Conservation (phyloP, 2,797 vertebrate species). For the Alca torda region DNA sequence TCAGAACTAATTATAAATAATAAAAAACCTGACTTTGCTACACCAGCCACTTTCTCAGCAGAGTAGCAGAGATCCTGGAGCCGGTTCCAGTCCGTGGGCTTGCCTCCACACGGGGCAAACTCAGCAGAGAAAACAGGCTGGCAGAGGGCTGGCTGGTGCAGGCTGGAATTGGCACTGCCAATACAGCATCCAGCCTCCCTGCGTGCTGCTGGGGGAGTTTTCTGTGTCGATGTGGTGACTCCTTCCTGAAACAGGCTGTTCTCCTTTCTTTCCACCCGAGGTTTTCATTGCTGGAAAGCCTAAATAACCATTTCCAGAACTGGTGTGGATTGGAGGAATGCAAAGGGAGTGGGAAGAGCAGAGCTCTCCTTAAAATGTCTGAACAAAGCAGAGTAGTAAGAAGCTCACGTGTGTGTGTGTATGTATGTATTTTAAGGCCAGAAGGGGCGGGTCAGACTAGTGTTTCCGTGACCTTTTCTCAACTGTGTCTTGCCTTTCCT, state of each 20-base stretch:
- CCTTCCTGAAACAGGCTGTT: not conserved
- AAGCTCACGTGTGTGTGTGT: not conserved
- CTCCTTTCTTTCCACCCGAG: not conserved
- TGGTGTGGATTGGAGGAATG: not conserved
- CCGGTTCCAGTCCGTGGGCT: not conserved
- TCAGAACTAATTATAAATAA: not conserved
- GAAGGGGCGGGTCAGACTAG: not conserved
- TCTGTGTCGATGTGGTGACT: not conserved
- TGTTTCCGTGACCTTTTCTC: conserved; percentile 33
- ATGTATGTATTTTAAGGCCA: not conserved
- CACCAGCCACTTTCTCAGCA: not conserved
- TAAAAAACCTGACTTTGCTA: not conserved
- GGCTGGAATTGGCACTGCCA: not conserved
- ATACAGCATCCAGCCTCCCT: not conserved
- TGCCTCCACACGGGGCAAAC: not conserved
- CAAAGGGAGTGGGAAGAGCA: not conserved
- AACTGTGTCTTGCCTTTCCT: conserved; percentile 16
- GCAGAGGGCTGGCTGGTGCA: not conserved
- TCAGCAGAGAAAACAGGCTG: not conserved
- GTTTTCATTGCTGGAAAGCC: not conserved
- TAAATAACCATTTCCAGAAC: not conserved
- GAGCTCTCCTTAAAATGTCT: not conserved
- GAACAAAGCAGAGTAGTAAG: not conserved
- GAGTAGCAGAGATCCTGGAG: not conserved
- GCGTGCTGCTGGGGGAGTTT: not conserved